Base-by-base conservation (phyloP, 2,888 invertebrate genomes). In the Machimus atricapillus region DNA sequence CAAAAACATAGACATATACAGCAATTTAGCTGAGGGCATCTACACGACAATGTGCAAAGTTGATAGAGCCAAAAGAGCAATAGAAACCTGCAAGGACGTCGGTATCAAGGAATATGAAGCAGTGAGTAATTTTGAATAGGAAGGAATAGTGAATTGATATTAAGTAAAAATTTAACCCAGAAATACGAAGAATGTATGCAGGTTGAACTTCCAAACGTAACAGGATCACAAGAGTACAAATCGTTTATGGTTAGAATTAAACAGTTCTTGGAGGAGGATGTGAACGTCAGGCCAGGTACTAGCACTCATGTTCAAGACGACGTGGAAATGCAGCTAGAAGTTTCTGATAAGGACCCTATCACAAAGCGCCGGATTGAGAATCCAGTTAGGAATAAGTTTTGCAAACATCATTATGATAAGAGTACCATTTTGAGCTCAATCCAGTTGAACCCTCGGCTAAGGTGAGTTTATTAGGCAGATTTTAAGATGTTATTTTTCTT, bases 341-440 rank as follows among this genome's bases (percentile, higher is more conserved):
- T 91, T 2, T 90, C 90, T 9, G 89, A 94, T 92, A 91, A 93
- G 89, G 94, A 94, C 90, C 94, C 94, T 2, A 91, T 94, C 82
- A 93, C 94, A 2, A 94, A 94, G 90, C 92, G 90, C 40, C 92
- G 91, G 0, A 93, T 94, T 89, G 90, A 90, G n/a, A 92, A 93
- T 89, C 94, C 94, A 4, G 93, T 94, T 1, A 93, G 92, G 88
- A 94, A 94, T 89, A 91, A 90, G 4, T 88, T 92, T 0, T 94
- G 94, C 89, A 93, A 93, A 0, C 94, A 94, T 88, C 89, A 93
- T 8, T 94, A 94, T 89, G 94, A 94, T 85, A 92, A 90, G 76
- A 90, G 92, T 1, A 90, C 93, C 2, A 94, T 94, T n/a, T 89
- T 93, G 87, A 91, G 91, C 16, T 90, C 93, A 0, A 92, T 94